Base-by-base conservation (phyloP, 2,113 vertebrate genomes). In the Ascaphus truei region DNA sequence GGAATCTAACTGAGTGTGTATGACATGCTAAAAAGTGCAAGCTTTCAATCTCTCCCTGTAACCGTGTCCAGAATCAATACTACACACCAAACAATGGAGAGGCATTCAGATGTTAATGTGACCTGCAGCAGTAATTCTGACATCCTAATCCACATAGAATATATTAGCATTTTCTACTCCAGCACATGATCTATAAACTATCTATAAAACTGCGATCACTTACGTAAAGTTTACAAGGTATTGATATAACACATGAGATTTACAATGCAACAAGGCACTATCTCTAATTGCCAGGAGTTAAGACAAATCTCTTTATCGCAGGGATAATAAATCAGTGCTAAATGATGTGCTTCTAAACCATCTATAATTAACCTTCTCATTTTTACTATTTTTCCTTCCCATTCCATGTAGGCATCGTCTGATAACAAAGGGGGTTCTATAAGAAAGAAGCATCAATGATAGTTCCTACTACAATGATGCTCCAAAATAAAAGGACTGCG, bases 11-110 rank as follows among this genome's bases (percentile, higher is more conserved):
- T 31, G 31, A 4, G 12, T 62, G 29, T 13, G 68, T 80, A 69
- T 77, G 80, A 79, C 77, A 72, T 60, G 55, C 76, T 81, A 78
- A 83, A 83, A 87, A 81, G 79, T 68, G 73, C 76, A 86, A 78
- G 73, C 81, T 88, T 89, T 90, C 73, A 63, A 79, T 81, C 72
- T 66, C 30, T 74, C 74, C 72, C 77, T 85, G 85, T 88, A 93
- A 89, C 83, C 67, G 31, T 68, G 84, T 82, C 91, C 80, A 81
- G 83, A 92, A 91, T 93, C 92, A 83, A 91, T 93, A 91, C 1
- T 71, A 80, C 82, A 77, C 72, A 66, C 68, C 72, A 88, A 91
- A 87, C 37, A 73, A 78, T 80, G 80, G 1, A 16, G 62, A 43
- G 33, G 47, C 18, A 37, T 41, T 71, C 30, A 5, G 10, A 41